A percentile compares a stretch with the other conserved stretches of the same genome.
Evolutionary conservation across 1,140 invertebrate species (phyloP).

Genomic region (Oedothorax gibbosus): DNA sequence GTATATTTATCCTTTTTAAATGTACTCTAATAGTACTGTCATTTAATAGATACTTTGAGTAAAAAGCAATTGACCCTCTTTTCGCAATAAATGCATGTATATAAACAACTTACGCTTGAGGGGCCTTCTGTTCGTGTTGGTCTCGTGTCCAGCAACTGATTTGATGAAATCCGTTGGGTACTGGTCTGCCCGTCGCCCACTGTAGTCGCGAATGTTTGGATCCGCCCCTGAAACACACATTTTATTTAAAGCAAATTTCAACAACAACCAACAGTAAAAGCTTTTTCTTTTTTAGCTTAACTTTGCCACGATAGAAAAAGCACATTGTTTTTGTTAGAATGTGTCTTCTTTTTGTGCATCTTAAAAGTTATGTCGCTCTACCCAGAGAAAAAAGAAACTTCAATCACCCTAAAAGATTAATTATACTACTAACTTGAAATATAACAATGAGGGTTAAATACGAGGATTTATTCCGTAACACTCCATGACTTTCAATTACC

Average conservation of each 20-base stretch:
- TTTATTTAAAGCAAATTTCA: background rate
- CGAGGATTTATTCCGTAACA: too few species aligned
- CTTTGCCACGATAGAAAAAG: too few species aligned
- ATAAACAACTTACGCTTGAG: constrained; percentile 22
- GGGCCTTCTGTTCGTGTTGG: constrained; percentile 11
- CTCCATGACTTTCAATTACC: too few species aligned
- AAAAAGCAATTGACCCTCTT: too few species aligned
- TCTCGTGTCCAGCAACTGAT: constrained; percentile 17
- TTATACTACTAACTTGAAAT: too few species aligned
- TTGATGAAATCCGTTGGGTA: constrained; percentile 50
- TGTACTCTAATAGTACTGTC: too few species aligned
- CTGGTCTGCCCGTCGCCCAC: constrained; percentile 81
- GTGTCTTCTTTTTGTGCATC: too few species aligned
- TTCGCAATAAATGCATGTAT: background rate
- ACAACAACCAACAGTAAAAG: background rate
- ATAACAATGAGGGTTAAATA: too few species aligned
- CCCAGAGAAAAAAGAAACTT: background rate
- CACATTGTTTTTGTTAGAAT: too few species aligned
- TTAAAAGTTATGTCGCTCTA: background rate
- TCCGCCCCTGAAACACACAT: constrained; percentile 80
- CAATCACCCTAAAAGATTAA: too few species aligned
- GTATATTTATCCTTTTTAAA: too few species aligned
- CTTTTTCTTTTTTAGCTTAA: background rate
- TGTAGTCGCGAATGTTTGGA: constrained; percentile 88
- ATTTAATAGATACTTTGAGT: too few species aligned